Evolutionary conservation across 2,888 invertebrate species (phyloP).

Genomic region (Cistogaster globosa): DNA sequence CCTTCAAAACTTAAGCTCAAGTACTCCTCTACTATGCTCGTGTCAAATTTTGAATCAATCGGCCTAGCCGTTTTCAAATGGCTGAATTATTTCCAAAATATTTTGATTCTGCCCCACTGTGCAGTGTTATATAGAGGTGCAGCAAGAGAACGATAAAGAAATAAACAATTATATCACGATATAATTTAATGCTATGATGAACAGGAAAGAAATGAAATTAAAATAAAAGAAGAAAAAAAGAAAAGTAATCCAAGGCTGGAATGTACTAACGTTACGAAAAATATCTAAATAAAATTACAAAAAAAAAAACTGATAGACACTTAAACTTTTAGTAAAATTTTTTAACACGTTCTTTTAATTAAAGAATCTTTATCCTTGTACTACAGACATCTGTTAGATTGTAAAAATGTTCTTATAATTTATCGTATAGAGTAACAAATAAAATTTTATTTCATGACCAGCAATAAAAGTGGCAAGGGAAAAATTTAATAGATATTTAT

Average conservation of each 20-base stretch:
- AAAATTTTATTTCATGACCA: no score
- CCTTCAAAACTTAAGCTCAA: no score
- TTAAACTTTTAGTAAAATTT: neutral
- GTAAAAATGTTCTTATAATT: neutral
- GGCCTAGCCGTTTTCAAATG: no score
- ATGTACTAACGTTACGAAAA: neutral
- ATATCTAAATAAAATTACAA: neutral
- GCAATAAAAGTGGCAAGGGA: no score
- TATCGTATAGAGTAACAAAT: no score
- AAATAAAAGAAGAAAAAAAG: neutral
- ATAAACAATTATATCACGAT: slow-evolving; percentile 77
- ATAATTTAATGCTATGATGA: slow-evolving; percentile 78
- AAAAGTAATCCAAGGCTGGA: neutral
- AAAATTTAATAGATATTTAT: no score
- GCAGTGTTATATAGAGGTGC: no score
- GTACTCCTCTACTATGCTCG: no score
- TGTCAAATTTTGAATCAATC: no score
- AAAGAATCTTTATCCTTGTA: neutral
- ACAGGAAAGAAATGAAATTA: slow-evolving; percentile 72
- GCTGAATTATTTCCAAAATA: no score
- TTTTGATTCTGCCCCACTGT: no score
- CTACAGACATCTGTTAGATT: neutral
- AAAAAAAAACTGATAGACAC: slow-evolving; percentile 6
- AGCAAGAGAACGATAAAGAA: neutral
- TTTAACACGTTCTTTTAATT: neutral